phyloP scores from a whole-genome alignment of 2,888 invertebrate species.

The Gandaritis pyraliata region DNA sequence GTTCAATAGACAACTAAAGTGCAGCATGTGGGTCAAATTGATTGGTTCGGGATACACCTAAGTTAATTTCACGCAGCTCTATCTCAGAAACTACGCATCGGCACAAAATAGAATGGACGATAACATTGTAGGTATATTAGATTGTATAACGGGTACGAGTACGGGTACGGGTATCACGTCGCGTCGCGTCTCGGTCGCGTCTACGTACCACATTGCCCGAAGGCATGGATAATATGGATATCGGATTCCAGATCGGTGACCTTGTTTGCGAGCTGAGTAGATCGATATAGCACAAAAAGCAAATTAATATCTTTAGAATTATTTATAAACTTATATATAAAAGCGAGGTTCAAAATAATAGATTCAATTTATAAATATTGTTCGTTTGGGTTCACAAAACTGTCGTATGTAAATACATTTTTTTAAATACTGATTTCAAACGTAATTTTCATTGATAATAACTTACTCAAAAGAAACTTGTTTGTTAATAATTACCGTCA shows the following conservation, averaged over 20 bases:
- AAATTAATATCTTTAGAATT: too few relatives aligned
- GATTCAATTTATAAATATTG: too few relatives aligned
- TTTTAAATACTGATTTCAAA: too few relatives aligned
- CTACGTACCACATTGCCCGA: slow-evolving; percentile 56
- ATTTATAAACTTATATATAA: too few relatives aligned
- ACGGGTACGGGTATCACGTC: slow-evolving; percentile 54
- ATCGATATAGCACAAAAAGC: neutral
- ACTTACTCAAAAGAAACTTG: too few relatives aligned
- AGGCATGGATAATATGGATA: slow-evolving; percentile 52
- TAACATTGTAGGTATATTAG: slow-evolving; percentile 46
- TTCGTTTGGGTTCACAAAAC: too few relatives aligned
- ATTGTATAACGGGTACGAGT: slow-evolving; percentile 61
- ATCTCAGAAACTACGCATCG: slow-evolving; percentile 6
- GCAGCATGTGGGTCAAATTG: slow-evolving; percentile 7
- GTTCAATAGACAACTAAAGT: slow-evolving; percentile 3
- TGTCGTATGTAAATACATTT: too few relatives aligned
- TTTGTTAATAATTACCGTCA: too few relatives aligned
- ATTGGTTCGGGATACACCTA: slow-evolving; percentile 16
- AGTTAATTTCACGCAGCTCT: slow-evolving; percentile 22
- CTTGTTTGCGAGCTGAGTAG: slow-evolving; percentile 45
- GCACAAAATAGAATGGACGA: slow-evolving; percentile 17
- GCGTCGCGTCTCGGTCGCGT: slow-evolving; percentile 59
- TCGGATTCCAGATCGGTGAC: slow-evolving; percentile 49
- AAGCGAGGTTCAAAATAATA: too few relatives aligned
- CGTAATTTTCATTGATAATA: too few relatives aligned